Base-by-base conservation (phyloP, 1,140 invertebrate species). In the Pogonognathellus flavescens region DNA sequence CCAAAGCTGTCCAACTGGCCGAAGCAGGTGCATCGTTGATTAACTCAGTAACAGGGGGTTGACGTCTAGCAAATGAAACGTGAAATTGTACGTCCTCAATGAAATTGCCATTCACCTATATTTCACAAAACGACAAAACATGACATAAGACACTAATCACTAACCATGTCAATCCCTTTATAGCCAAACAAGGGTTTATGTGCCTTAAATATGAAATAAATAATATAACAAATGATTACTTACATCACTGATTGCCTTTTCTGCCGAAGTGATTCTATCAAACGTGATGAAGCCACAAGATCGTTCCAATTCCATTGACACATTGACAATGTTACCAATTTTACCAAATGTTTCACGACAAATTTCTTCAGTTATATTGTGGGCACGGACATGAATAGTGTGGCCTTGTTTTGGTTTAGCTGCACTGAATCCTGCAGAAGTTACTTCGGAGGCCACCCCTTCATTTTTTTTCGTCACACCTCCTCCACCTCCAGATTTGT, bases 271-370 rank as follows among this genome's bases (percentile, higher is more conserved):
- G 18, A 95, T 92, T 89, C 96, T 97, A 86, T 97, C 96, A 92
- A 98, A 99, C 6, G 97, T 97, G 9, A 99, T 93, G 92, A 97
- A 98, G 11, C 96, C 97, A 90, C 96, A 89, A 92, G 92, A 94
- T 91, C 96, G 97, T 87, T 97, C 95, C 88, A 94, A 93, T 91
- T 97, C 96, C 94, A 97, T 96, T 8, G 87, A 85, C 2, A 88
- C 84, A 55, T 86, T 85, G 5, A 88, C 82, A 81, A 86, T 85
- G 10, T 84, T 86, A 8, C 87, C 87, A 53, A 85, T 49, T 41
- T 85, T 84, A 13, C 59, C 59, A 55, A 88, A 88, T 3, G 62
- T 72, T 18, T 81, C 52, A 18, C 83, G 84, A 49, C 84, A 70
- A 6, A 81, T 66, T 11, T 85, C 85, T 53, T 88, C 87, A 1